Evolutionary conservation across 2,113 vertebrate species (phyloP), one percentile per base, ranked within the genome.

Genomic region (Microtus ochrogaster): DNA sequence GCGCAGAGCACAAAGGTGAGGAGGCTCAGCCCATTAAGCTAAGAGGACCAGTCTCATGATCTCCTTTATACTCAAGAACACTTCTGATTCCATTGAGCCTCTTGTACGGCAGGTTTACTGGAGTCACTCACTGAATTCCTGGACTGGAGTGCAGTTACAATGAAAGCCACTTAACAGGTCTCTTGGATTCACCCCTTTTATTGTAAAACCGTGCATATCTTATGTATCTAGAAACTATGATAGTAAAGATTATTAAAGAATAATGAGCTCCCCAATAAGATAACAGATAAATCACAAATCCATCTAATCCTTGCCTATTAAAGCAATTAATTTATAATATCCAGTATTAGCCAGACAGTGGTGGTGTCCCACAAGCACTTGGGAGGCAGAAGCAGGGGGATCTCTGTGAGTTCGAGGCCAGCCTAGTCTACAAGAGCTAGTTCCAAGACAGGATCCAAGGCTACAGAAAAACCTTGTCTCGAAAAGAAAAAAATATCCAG

Each of bases 21-120:
- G 92, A 95, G 78, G 70, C 73, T 55, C 66, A 8, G 63, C 24
- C 47, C 70, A 9, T 8, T 19, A 82, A 4, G 24, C 87, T 65
- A 41, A 85, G 79, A 30, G 52, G 88, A 30, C n/a, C 47, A 52
- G 47, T 70, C 66, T 84, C 55, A 24, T 49, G 87, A 83, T 93
- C 65, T 91, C 91, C 70, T 76, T 92, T 78, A 65, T 22, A 76
- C 19, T 91, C 87, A 92, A 68, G 73, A 91, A 86, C 44, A 96
- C 1, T 96, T 58, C 70, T 49, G 78, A 82, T 58, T 92, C 73
- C 84, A 61, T 2, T 92, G 52, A 61, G 11, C 78, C 95, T 96
- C 93, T 79, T 70, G n/a, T 81, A 58, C 17, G 28, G 16, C 52
- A 95, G 66, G 92, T 7, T 70, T 83, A 78, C 83, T 72, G 3